phyloP scores from a whole-genome alignment of 2,113 vertebrate genomes.

The Panurus biarmicus region DNA sequence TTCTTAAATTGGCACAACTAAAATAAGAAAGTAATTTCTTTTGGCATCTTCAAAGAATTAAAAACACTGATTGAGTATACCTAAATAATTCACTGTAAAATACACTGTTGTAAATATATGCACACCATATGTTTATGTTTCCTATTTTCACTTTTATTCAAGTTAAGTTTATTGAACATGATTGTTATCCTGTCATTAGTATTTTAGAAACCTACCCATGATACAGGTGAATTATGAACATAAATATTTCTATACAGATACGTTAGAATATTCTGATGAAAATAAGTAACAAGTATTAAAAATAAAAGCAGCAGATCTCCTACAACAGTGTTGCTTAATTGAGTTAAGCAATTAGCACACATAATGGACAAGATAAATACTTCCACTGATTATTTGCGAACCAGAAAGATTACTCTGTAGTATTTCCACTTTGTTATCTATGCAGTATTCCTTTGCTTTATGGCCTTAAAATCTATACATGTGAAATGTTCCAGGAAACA shows the following conservation, averaged over 20 bases:
- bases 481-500: neutral
- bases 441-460: neutral
- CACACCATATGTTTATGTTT: neutral
- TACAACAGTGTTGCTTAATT: neutral
- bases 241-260: neutral
- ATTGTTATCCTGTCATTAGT: neutral
- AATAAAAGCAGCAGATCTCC: neutral
- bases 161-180: neutral
- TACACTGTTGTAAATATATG: neutral
- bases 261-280: neutral
- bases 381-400: neutral
- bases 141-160: neutral
- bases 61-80: neutral
- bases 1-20: slow-evolving; percentile 8
- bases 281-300: neutral
- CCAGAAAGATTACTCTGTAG: neutral
- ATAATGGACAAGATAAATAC: neutral
- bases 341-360: neutral
- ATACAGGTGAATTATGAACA: neutral
- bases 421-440: neutral
- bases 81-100: neutral
- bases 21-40: slow-evolving; percentile 12
- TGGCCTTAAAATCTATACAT: neutral
- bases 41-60: neutral
- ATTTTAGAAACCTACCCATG: neutral